phyloP scores from a whole-genome alignment of 2,888 invertebrate genomes.

The Aspidapion aeneum region DNA sequence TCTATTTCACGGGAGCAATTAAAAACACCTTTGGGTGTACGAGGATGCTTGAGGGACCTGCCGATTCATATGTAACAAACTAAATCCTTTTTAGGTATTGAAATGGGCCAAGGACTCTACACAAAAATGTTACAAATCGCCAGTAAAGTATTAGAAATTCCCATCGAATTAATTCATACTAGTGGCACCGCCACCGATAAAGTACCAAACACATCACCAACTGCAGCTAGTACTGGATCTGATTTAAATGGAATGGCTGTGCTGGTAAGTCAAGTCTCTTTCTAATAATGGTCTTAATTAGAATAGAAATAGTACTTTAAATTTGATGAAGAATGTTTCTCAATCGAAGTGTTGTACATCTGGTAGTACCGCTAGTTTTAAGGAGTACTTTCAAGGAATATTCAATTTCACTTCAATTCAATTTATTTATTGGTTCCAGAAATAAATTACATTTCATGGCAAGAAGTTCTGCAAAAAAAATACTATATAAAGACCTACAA shows the following conservation, averaged over 20 bases:
- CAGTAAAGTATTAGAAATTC: constrained; percentile 66
- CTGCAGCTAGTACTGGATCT: constrained; percentile 84
- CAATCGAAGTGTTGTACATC: no score
- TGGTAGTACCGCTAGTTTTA: no score
- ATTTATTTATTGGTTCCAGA: no score
- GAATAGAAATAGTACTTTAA: background rate
- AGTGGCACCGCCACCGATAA: constrained; percentile 85
- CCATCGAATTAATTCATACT: constrained; percentile 71
- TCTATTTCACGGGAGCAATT: background rate
- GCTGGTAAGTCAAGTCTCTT: constrained; percentile 47
- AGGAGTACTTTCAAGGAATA: no score
- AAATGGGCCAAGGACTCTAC: constrained; percentile 96
- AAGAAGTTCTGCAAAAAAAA: no score
- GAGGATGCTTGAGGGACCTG: no score
- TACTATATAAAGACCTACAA: no score
- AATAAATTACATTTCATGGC: no score
- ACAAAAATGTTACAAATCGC: constrained; percentile 95
- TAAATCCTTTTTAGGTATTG: constrained; percentile 57
- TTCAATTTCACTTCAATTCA: no score
- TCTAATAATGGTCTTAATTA: background rate
- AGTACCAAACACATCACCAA: constrained; percentile 87
- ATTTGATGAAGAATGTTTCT: background rate
- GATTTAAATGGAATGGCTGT: constrained; percentile 93
- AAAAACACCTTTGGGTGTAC: no score
- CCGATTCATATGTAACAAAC: no score